Base-by-base conservation (phyloP, 2,888 invertebrate genomes). In the Plusia festucae region DNA sequence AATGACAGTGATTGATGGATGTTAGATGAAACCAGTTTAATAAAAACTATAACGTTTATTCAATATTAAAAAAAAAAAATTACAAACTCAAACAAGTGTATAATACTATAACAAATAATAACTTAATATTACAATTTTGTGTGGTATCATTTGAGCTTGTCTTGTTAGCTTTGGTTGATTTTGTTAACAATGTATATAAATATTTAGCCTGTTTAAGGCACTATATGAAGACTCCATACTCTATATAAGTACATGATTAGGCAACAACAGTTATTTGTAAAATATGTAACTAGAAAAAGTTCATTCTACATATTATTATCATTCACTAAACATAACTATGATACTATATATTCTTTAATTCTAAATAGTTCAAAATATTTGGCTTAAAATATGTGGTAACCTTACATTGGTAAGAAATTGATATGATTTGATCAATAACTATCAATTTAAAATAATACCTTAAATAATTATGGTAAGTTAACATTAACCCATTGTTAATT, bases 181-280 rank as follows among this genome's bases (percentile, higher is more conserved):
- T 18, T 18, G 9, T 49, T 20, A 49, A 49, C 46, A 49, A 49
- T 49, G 18, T 49, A 49, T 58, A 13, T 49, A 59, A 44, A 62
- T 18, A 22, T 52, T 54, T 54, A 60, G 66, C 65, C 76, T n/a
- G 27, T 16, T n/a, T 70, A 79, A 80, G 81, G 79, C 79, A 79
- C 79, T 54, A 63, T 52, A 52, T 53, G 18, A 34, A 30, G 20
- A 55, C 46, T 24, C 24, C 62, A 53, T 52, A 68, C 27, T 49
- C 49, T 59, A 76, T 15, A 59, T 79, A 81, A 81, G 82, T 81
- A 81, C 75, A 68, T 68, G 11, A 20, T 9, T 49, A 59, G 16
- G 63, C 55, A 69, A 79, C 70, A 49, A n/a, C 40, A 40, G 40
- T 40, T 40, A 78, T 70, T 81, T 70, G 58, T 53, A 59, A 57